These are phyloP conservation scores for Darevskia mixta DNA, from an alignment of 2,797 vertebrate species.

Conservation along the genomic window DNA sequence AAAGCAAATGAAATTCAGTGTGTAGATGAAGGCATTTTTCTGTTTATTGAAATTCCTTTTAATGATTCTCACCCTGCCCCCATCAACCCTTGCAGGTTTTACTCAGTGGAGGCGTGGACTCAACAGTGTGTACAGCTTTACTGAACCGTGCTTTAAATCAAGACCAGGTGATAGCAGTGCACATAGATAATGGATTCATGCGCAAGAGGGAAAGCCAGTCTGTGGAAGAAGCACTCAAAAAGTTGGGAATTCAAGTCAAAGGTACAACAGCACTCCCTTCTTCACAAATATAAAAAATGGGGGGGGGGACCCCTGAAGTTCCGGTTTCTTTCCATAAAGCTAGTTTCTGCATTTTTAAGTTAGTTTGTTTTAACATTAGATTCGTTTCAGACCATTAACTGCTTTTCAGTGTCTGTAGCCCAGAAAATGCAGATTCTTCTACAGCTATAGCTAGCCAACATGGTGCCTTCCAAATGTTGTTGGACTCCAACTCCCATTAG, in stretches of 20 bases:
- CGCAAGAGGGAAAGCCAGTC: slow-evolving; percentile 96
- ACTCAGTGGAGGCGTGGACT: slow-evolving; percentile 97
- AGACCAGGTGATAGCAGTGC: slow-evolving; percentile 97
- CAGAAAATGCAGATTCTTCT: neutral
- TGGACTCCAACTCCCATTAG: too few species aligned
- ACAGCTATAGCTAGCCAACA: too few species aligned
- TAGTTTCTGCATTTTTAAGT: too few species aligned
- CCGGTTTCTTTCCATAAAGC: accelerated
- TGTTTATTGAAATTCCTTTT: neutral
- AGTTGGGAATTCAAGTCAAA: slow-evolving; percentile 96
- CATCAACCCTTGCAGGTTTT: slow-evolving; percentile 83
- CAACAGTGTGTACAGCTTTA: slow-evolving; percentile 97
- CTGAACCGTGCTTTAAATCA: slow-evolving; percentile 93
- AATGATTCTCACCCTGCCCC: neutral
- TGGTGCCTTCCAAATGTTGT: too few species aligned
- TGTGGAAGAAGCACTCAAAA: slow-evolving; percentile 96
- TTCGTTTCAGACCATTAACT: too few species aligned
- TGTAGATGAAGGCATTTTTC: neutral
- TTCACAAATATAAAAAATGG: neutral
- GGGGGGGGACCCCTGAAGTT: neutral
- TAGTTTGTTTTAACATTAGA: too few species aligned
- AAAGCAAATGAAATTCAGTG: neutral
- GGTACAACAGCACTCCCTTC: slow-evolving; percentile 74
- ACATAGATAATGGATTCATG: slow-evolving; percentile 99
- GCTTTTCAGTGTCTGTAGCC: too few species aligned